Conservation (phyloP, 2,888 invertebrate species). For the Agrochola litura region DNA sequence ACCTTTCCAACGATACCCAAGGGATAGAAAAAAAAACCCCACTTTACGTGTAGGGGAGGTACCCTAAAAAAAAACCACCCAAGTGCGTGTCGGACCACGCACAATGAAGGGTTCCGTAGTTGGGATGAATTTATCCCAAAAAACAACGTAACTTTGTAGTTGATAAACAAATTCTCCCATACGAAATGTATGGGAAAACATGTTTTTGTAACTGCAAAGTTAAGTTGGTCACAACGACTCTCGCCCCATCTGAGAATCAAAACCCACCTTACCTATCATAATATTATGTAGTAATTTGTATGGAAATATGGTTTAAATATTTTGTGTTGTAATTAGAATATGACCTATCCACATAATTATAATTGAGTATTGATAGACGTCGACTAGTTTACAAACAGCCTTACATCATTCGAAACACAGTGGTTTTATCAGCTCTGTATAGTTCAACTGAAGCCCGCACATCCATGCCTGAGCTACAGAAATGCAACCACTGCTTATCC, state of each 20-base stretch:
- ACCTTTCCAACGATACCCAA: too few species aligned
- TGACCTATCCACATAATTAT: neutral
- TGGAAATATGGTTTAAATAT: neutral
- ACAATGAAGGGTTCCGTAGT: too few species aligned
- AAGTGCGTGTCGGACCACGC: too few species aligned
- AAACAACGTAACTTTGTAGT: too few species aligned
- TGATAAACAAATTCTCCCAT: too few species aligned
- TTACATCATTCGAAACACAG: neutral
- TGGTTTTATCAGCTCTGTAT: slow-evolving; percentile 30
- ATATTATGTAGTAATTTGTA: neutral
- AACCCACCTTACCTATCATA: neutral
- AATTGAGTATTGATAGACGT: neutral
- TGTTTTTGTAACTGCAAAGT: too few species aligned
- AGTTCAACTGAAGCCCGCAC: slow-evolving; percentile 33
- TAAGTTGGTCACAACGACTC: too few species aligned
- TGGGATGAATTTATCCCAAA: too few species aligned
- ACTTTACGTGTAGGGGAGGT: too few species aligned
- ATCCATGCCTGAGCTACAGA: slow-evolving; percentile 24
- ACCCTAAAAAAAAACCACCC: too few species aligned
- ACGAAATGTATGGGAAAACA: too few species aligned
- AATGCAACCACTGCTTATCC: slow-evolving; percentile 56
- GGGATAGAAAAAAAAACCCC: too few species aligned
- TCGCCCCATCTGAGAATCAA: neutral
- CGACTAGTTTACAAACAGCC: neutral
- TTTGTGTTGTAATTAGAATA: neutral